Base-by-base conservation (phyloP, 2,113 vertebrate genomes). In the Cygnus atratus region DNA sequence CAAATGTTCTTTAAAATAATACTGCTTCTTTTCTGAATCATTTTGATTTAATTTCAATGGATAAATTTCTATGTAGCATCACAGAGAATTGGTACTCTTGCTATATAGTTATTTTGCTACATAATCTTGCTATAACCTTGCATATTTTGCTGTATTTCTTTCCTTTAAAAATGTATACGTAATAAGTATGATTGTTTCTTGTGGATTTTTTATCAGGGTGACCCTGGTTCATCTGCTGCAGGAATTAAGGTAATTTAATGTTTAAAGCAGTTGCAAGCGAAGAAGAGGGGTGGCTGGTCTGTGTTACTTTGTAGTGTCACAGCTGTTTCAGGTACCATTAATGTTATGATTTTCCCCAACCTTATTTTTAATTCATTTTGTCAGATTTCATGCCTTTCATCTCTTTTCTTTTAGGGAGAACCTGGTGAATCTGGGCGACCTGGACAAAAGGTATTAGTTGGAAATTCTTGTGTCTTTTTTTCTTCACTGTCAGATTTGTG, bases 211-310 rank as follows among this genome's bases (percentile, higher is more conserved):
- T 95, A 82, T 88, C 88, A 99, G 99, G 99, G 99, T 92, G 99
- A 99, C 79, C 98, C 99, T 13, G 99, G 99, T 75, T 99, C 99
- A 7, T 99, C 99, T 91, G 99, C 99, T n/a, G 99, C 99, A 73
- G 99, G 99, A 95, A 99, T 99, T 95, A 99, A 99, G 99, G 99
- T 99, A 98, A 97, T 57, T 59, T 39, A 39, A 20, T 76, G n/a
- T 72, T 37, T 79, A 74, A 79, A 83, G 15, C 41, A 39, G 11
- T 82, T 81, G 19, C 37, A 31, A 9, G 11, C 48, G 52, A 74
- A 57, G 35, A 59, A 88, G 43, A 77, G 33, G 73, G 84, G 13
- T 89, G 88, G 62, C 59, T 58, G 65, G 19, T 81, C n/a, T 41
- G 6, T 74, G 12, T 73, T 57, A 25, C 13, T 71, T 59, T 35